phyloP scores from a whole-genome alignment of 1,140 invertebrate species.

The Pentalonia nigronervosa region DNA sequence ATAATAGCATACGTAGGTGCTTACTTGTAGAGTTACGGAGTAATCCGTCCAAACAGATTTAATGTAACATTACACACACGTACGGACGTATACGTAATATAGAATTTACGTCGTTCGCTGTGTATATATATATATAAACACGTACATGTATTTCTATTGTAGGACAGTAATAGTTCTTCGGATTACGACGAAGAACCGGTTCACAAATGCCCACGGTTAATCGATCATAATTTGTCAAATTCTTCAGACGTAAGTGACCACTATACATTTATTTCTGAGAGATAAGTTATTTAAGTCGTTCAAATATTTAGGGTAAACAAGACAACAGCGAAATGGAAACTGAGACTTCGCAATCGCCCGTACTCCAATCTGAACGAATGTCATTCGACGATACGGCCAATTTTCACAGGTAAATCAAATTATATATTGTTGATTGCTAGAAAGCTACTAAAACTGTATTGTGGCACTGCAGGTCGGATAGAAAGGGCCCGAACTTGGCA shows the following conservation, averaged over 20 bases:
- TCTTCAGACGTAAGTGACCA: background rate
- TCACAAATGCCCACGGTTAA: conserved; percentile 72
- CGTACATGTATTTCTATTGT: conserved; percentile 15
- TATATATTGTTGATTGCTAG: background rate
- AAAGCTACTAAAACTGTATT: conserved; percentile 55
- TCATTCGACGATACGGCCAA: conserved; percentile 56
- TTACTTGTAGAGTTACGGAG: background rate
- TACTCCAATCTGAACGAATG: conserved; percentile 45
- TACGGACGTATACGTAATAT: background rate
- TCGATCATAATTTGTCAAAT: conserved; percentile 58
- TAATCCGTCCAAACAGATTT: background rate
- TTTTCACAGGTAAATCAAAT: conserved; percentile 51
- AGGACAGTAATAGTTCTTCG: conserved; percentile 43
- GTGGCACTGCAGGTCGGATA: conserved; percentile 68
- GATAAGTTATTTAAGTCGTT: background rate
- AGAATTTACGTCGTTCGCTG: background rate
- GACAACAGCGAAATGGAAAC: conserved; percentile 33
- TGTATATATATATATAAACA: background rate
- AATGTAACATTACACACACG: background rate
- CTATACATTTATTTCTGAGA: background rate
- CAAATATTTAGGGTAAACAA: background rate
- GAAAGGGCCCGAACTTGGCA: conserved; percentile 80
- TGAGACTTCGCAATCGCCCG: conserved; percentile 29
- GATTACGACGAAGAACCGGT: conserved; percentile 76
- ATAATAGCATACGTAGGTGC: too few relatives aligned